A percentile compares a stretch with the other conserved stretches of the same genome.
Conservation (phyloP, 2,113 vertebrate species). For the Perca fluviatilis region DNA sequence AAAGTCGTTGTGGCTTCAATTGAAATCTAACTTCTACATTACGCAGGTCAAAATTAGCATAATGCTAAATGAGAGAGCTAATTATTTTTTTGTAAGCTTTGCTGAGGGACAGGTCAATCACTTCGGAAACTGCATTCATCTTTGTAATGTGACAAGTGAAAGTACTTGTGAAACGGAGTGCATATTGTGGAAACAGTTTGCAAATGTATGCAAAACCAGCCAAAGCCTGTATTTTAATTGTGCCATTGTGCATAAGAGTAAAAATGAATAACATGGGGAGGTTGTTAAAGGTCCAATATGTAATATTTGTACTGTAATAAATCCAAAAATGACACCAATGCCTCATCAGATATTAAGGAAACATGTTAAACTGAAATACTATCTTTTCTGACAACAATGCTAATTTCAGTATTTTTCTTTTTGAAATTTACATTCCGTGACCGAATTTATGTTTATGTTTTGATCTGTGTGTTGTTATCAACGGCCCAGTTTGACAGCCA, state of each 20-base stretch:
- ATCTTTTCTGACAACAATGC: too few relatives aligned
- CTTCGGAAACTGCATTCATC: background rate
- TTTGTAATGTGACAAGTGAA: constrained; percentile 1
- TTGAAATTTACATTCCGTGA: too few relatives aligned
- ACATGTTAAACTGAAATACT: too few relatives aligned
- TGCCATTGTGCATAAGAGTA: background rate
- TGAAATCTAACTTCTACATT: background rate
- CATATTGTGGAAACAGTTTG: background rate
- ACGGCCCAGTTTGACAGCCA: too few relatives aligned
- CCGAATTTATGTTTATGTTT: too few relatives aligned
- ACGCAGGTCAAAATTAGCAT: background rate
- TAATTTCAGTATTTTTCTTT: too few relatives aligned
- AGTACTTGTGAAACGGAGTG: constrained; percentile 12
- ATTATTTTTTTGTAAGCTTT: background rate
- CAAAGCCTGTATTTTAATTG: constrained; percentile 32
- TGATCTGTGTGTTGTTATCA: too few relatives aligned
- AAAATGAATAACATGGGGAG: constrained; percentile 5
- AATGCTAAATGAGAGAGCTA: background rate
- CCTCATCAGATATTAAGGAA: too few relatives aligned
- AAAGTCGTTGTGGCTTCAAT: background rate
- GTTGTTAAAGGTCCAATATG: too few relatives aligned
- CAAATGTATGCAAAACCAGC: constrained; percentile 5
- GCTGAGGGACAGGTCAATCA: background rate
- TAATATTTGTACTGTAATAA: too few relatives aligned
- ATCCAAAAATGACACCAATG: too few relatives aligned